Conservation (phyloP, 30 jellyfish, hydroid and myxozoan species). For the Catostylus mosaicus region DNA sequence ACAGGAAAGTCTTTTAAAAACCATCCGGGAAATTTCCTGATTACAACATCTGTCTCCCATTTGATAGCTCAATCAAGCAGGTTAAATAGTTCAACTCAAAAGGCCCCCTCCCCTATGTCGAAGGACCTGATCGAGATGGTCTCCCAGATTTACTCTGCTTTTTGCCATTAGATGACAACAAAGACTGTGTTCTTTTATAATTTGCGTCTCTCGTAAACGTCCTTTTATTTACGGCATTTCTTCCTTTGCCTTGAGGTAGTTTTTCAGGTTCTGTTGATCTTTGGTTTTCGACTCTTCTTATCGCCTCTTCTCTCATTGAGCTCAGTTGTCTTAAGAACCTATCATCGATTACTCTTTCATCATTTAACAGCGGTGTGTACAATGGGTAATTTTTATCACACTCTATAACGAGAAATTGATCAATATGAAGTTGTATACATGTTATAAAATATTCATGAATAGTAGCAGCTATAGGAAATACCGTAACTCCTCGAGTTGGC, state of each 20-base stretch:
- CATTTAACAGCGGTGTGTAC: constrained; percentile 47
- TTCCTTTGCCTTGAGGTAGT: constrained; percentile 6
- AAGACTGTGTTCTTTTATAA: constrained; percentile 29
- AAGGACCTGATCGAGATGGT: constrained; percentile 51
- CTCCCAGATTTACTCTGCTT: constrained; percentile 5
- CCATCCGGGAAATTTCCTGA: too few species aligned
- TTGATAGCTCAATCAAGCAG: too few species aligned
- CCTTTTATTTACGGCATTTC: background rate
- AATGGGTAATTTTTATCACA: constrained; percentile 26
- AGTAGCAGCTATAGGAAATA: too few species aligned
- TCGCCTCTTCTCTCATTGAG: constrained; percentile 31
- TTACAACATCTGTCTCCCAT: too few species aligned
- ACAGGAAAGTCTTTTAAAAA: too few species aligned
- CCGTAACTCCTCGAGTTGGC: too few species aligned
- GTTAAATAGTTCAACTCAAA: too few species aligned
- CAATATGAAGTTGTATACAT: too few species aligned
- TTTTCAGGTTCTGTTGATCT: background rate
- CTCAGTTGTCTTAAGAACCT: constrained; percentile 23
- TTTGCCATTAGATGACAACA: background rate
- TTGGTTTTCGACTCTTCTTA: constrained; percentile 27
- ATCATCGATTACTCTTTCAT: constrained; percentile 3
- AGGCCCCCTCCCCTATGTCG: too few species aligned
- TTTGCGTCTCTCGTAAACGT: background rate
- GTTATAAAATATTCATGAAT: too few species aligned
- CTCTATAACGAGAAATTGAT: constrained; percentile 1